Percentiles rank a stretch among this genome's conserved stretches.
These are phyloP conservation scores for Ecdyonurus torrentis DNA, from an alignment of 2,888 invertebrate species.

Conservation along the genomic window DNA sequence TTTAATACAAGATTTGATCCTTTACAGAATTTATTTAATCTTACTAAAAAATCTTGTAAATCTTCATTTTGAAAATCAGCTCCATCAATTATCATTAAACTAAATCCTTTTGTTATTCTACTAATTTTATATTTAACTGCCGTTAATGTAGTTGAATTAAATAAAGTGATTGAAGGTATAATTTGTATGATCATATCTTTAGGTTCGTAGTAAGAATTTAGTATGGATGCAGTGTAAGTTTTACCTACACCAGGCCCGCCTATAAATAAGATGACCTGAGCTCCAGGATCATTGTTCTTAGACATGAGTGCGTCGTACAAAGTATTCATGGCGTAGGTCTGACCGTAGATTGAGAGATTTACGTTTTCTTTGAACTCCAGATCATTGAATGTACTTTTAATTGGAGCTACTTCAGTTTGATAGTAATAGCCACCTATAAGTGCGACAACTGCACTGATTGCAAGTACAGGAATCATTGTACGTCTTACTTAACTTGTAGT, in stretches of 20 bases:
- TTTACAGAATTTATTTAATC: neutral
- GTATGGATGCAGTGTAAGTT: neutral
- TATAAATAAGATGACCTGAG: neutral
- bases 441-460: too few species aligned
- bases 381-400: too few species aligned
- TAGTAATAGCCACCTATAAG: too few species aligned
- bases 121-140: neutral
- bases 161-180: neutral
- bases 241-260: neutral
- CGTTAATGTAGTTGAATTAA: neutral
- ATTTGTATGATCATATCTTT: neutral
- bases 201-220: neutral
- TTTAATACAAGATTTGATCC: neutral
- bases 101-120: neutral
- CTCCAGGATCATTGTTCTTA: too few species aligned
- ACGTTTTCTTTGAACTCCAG: too few species aligned
- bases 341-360: too few species aligned
- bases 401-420: too few species aligned
- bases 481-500: too few species aligned
- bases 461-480: too few species aligned
- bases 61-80: neutral
- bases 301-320: too few species aligned
- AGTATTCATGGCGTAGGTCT: too few species aligned
- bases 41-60: neutral
- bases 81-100: neutral